Percentiles rank a stretch among this genome's conserved stretches.
Evolutionary conservation across 2,797 vertebrate species (phyloP).

Genomic region (Sylvia borin): DNA sequence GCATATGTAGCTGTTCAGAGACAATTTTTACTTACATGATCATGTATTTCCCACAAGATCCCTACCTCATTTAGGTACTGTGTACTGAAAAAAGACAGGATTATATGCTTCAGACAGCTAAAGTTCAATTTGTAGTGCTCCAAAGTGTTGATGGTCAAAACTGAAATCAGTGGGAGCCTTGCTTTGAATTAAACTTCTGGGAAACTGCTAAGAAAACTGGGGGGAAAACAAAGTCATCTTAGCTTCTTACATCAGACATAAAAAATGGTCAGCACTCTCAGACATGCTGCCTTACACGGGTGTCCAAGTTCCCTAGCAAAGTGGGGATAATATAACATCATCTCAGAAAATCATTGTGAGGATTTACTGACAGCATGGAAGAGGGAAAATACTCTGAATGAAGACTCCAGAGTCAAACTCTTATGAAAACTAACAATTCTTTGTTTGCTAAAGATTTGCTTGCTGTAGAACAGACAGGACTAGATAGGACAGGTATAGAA

Average conservation of each 20-base stretch:
- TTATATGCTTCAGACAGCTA: not conserved
- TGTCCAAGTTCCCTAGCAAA: not conserved
- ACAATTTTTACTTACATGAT: not conserved
- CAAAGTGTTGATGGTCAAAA: not conserved
- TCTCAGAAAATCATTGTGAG: not conserved
- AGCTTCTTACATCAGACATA: not conserved
- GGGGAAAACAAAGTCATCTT: not conserved
- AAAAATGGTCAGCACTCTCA: not conserved
- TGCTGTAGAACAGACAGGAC: not conserved
- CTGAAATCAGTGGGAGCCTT: not conserved
- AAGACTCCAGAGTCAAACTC: not conserved
- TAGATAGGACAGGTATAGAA: not conserved
- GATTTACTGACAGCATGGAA: not conserved
- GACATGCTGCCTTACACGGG: not conserved
- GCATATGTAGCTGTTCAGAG: not conserved
- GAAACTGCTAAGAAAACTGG: not conserved
- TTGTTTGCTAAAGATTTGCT: not conserved
- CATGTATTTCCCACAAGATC: not conserved
- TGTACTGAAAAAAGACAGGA: not conserved
- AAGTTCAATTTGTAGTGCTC: not conserved
- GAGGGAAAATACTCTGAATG: not conserved
- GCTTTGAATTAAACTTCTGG: not conserved
- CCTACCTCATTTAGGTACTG: not conserved
- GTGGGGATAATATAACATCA: rapidly evolving
- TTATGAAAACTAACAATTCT: not conserved